These are phyloP conservation scores for Sminthopsis crassicaudata DNA, from an alignment of 2,113 vertebrate species.

Conservation along the genomic window DNA sequence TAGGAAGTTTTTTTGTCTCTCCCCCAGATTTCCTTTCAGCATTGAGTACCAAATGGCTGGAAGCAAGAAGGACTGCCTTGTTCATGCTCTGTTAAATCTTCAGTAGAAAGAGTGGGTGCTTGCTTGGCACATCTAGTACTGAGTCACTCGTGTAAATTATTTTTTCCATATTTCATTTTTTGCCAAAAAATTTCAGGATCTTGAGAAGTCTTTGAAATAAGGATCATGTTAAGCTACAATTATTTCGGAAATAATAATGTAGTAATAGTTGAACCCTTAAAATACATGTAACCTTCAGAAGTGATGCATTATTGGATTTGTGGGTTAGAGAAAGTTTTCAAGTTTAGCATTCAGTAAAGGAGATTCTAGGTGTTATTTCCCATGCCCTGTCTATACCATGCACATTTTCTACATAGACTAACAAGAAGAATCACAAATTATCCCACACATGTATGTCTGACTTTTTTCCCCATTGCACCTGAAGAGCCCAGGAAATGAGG, in stretches of 20 bases:
- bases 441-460: neutral
- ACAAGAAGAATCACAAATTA: neutral
- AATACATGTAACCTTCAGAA: neutral
- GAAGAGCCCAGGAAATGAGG: neutral
- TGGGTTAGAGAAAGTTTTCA: neutral
- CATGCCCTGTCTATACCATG: neutral
- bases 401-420: neutral
- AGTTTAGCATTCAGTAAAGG: neutral
- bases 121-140: constrained; percentile 32
- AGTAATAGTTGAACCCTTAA: neutral
- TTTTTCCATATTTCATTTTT: constrained; percentile 17
- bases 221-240: neutral
- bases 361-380: neutral
- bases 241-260: neutral
- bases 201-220: constrained; percentile 40
- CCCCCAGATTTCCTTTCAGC: neutral
- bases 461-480: neutral
- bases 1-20: too few relatives aligned
- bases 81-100: neutral
- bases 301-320: neutral
- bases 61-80: neutral
- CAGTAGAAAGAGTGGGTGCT: neutral
- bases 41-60: neutral
- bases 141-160: constrained; percentile 1
- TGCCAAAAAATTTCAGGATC: neutral